Base-by-base conservation (phyloP, 2,888 invertebrate species). In the Platypus cylindrus region DNA sequence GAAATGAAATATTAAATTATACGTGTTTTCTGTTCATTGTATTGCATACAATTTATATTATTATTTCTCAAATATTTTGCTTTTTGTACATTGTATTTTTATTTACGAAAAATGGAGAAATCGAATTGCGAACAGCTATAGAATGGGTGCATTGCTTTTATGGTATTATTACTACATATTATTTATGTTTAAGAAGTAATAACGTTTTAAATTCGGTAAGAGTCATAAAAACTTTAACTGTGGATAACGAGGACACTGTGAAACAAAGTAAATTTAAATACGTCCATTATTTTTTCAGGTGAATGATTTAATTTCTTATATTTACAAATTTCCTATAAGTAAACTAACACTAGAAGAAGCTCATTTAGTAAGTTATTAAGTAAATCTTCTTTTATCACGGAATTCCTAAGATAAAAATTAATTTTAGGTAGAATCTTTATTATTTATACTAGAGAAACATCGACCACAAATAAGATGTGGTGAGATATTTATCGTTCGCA, bases 241-340 rank as follows among this genome's bases (percentile, higher is more conserved):
- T n/a, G n/a, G n/a, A n/a, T n/a, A n/a, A n/a, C n/a, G n/a, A n/a
- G n/a, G n/a, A n/a, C n/a, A n/a, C n/a, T n/a, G n/a, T n/a, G n/a
- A n/a, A n/a, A n/a, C n/a, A n/a, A n/a, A n/a, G n/a, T n/a, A n/a
- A n/a, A n/a, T n/a, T n/a, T n/a, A n/a, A n/a, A n/a, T n/a, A n/a
- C n/a, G n/a, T n/a, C n/a, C n/a, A n/a, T n/a, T n/a, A n/a, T n/a
- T n/a, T n/a, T n/a, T n/a, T n/a, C n/a, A n/a, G n/a, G n/a, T 41
- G 32, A 46, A 51, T 30, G 53, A 51, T 37, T 48, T 54, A 17
- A 40, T 53, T 36, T 50, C 52, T n/a, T 52, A 47, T 37, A 37
- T 55, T 27, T 52, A 48, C 41, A 52, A 48, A 44, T 55, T 49
- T 43, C 53, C 53, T 14, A 50, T 55, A 33, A 55, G 48, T 40